Evolutionary conservation across 2,113 vertebrate species (phyloP).

Genomic region (Bolborhynchus lineola): DNA sequence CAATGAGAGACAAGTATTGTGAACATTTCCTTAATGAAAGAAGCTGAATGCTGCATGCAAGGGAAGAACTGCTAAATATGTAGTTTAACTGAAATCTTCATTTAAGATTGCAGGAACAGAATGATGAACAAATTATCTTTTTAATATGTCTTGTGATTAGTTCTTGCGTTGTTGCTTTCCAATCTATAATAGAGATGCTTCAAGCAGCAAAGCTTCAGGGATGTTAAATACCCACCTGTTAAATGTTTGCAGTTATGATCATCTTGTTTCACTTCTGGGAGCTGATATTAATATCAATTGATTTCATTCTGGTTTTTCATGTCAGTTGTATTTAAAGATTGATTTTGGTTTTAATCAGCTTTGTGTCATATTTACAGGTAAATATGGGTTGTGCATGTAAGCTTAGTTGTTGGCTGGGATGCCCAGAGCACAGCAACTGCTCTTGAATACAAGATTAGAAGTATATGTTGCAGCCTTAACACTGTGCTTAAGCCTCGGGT

Average conservation of each 20-base stretch:
- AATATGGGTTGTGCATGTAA: background rate
- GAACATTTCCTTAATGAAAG: background rate
- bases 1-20: background rate
- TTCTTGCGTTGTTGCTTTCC: background rate
- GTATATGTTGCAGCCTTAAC: background rate
- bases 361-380: background rate
- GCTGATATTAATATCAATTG: conserved; percentile 11
- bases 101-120: background rate
- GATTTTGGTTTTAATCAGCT: conserved; percentile 26
- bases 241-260: background rate
- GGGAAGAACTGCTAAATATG: background rate
- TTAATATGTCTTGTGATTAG: background rate
- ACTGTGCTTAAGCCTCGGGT: background rate
- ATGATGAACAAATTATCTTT: background rate
- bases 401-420: background rate
- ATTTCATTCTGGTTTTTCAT: background rate
- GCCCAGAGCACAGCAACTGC: background rate
- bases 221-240: background rate
- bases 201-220: background rate
- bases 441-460: background rate
- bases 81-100: background rate
- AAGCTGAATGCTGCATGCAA: background rate
- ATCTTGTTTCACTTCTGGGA: background rate
- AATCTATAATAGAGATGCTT: background rate
- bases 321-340: conserved; percentile 8